Evolutionary conservation across 2,113 vertebrate species (phyloP).

Genomic region (Cynocephalus volans): DNA sequence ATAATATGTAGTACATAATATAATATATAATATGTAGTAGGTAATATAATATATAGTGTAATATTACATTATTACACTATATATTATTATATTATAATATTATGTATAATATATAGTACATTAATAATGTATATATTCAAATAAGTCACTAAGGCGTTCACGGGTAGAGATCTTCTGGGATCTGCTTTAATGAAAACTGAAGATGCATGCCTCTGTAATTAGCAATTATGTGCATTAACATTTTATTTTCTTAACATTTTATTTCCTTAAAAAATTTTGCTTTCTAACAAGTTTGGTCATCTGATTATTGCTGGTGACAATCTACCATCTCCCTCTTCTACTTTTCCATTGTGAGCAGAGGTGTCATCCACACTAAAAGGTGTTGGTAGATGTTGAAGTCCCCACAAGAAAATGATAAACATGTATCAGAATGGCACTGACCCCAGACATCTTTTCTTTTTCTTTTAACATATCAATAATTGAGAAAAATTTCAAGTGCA

Average conservation of each 20-base stretch:
- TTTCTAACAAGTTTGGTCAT: neutral
- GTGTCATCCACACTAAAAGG: neutral
- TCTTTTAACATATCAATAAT: neutral
- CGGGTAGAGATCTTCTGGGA: neutral
- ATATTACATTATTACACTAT: no score
- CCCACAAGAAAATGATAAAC: neutral
- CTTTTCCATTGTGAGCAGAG: neutral
- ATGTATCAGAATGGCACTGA: neutral
- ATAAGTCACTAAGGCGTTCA: conserved; percentile 30
- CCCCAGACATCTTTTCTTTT: neutral
- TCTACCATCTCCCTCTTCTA: neutral
- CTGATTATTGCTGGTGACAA: neutral
- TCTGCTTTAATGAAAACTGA: conserved; percentile 51
- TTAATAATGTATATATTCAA: neutral
- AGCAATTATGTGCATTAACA: neutral
- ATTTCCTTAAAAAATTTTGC: neutral
- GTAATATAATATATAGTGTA: no score
- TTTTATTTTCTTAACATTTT: conserved; percentile 50
- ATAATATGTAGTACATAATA: neutral
- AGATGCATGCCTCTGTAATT: conserved; percentile 26
- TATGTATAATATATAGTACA: neutral
- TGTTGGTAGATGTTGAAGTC: neutral
- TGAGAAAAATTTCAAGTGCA: neutral
- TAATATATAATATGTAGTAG: neutral
- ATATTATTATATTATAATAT: no score